Evolutionary conservation across 2,113 vertebrate species (phyloP).

Genomic region (Saccopteryx leptura): DNA sequence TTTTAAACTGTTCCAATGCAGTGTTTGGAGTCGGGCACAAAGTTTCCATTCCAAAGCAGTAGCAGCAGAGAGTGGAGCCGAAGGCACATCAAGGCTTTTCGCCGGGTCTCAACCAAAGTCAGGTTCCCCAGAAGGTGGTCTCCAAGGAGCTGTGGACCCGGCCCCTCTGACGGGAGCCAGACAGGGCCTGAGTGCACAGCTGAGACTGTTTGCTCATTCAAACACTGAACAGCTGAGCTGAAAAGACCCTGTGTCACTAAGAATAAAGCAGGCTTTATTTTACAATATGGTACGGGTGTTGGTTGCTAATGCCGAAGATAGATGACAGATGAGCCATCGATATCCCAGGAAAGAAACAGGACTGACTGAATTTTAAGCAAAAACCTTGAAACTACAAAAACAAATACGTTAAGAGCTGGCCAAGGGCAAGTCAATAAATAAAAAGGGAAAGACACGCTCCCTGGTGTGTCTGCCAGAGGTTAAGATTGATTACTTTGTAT

Average conservation of each 20-base stretch:
- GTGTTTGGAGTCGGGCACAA: slow-evolving; percentile 47
- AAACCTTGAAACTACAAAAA: slow-evolving; percentile 70
- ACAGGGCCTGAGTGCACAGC: background rate
- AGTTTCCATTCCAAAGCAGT: slow-evolving; percentile 55
- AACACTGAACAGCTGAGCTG: background rate
- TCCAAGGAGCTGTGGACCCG: background rate
- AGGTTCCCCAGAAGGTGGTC: background rate
- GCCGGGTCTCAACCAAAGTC: background rate
- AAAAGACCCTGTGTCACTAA: background rate
- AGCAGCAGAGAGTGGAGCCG: background rate
- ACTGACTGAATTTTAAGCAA: slow-evolving; percentile 62
- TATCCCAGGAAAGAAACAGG: slow-evolving; percentile 51
- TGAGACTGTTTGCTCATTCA: background rate
- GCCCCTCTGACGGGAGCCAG: background rate
- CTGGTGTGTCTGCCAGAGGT: slow-evolving; percentile 58
- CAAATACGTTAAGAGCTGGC: slow-evolving; percentile 49
- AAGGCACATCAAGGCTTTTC: slow-evolving; percentile 5
- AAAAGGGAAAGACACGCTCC: slow-evolving; percentile 54
- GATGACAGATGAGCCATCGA: slow-evolving; percentile 43
- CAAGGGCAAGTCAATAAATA: slow-evolving; percentile 75
- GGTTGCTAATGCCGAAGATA: slow-evolving; percentile 43
- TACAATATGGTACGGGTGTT: background rate
- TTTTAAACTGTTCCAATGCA: slow-evolving; percentile 69
- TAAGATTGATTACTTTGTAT: slow-evolving; percentile 65
- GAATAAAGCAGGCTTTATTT: slow-evolving; percentile 41